Evolutionary conservation across 2,888 invertebrate genomes (phyloP).

Genomic region (Coelogynopora nodosa): DNA sequence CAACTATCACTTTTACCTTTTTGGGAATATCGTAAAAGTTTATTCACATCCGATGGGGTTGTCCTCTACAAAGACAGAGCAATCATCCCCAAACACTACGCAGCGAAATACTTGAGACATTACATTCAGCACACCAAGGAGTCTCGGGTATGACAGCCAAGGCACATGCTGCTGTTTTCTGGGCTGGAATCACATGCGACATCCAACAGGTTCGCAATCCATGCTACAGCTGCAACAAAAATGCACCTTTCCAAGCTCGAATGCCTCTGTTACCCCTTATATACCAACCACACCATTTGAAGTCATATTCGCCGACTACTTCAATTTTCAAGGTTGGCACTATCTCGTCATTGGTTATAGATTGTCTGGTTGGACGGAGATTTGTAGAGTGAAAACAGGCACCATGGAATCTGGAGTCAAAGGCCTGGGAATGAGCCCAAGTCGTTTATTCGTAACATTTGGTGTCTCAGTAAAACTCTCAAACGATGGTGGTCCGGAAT

Average conservation of each 20-base stretch:
- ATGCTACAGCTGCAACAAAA: neutral
- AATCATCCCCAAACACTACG: no score
- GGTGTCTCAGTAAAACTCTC: slow-evolving; percentile 48
- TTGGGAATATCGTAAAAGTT: no score
- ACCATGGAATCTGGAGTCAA: slow-evolving; percentile 46
- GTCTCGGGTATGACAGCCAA: neutral
- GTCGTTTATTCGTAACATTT: slow-evolving; percentile 49
- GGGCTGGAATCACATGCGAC: neutral
- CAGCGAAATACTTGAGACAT: no score
- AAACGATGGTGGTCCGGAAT: no score
- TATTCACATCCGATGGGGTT: no score
- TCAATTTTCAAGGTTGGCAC: slow-evolving; percentile 25
- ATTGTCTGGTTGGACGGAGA: slow-evolving; percentile 45
- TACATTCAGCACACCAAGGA: no score
- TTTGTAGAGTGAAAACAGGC: slow-evolving; percentile 48
- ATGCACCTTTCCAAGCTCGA: neutral
- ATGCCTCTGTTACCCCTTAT: neutral
- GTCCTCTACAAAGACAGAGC: no score
- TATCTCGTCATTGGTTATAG: neutral
- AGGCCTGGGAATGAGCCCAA: slow-evolving; percentile 45
- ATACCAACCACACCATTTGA: slow-evolving; percentile 44
- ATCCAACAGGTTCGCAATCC: neutral
- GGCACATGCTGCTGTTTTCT: neutral
- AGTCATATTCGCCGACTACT: slow-evolving; percentile 46
- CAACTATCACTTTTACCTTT: no score